Evolutionary conservation across 2,888 invertebrate genomes (phyloP), one percentile per base, ranked within the genome.

Genomic region (Meghimatium bilineatum): DNA sequence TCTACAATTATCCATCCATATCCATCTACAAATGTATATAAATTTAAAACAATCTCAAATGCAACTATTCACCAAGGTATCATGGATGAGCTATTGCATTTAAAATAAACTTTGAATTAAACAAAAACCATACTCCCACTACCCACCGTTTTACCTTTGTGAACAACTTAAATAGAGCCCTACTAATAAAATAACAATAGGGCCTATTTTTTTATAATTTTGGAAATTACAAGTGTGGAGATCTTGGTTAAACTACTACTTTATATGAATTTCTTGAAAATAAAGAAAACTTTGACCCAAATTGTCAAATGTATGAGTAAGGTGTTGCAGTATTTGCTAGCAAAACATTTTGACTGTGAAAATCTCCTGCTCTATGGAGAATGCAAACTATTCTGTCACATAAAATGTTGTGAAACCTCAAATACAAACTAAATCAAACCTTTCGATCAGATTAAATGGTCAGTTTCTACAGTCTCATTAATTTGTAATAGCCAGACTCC

Each of bases 311-410:
- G 77, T 63, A 77, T 63, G 77, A 63, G 63, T 38, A 77, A 77
- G 77, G 63, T 63, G 77, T 38, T 77, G 60, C 56, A 23, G n/a
- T 75, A 38, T 38, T 63, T 60, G 77, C 63, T 63, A 63, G 63
- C 38, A 63, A n/a, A 77, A 60, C 36, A 38, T 63, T 63, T 56
- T 75, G 34, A 12, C 32, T 34, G 36, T 52, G 56, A 23, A 52
- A 75, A 56, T 75, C 75, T 75, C 26, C 10, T 56, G 32, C 49
- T 32, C n/a, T 34, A 23, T 34, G 56, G 0, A 56, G 75, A 75
- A 52, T 56, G 32, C 75, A 75, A 56, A 56, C 32, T 12, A 34
- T 32, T 56, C 34, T 34, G 14, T 52, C 56, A 63, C n/a, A 56
- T 6, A 23, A 56, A 17, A 56, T 56, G 56, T 56, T 56, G 23